Evolutionary conservation across 2,113 vertebrate genomes (phyloP).

Genomic region (Micronycteris hirsuta): DNA sequence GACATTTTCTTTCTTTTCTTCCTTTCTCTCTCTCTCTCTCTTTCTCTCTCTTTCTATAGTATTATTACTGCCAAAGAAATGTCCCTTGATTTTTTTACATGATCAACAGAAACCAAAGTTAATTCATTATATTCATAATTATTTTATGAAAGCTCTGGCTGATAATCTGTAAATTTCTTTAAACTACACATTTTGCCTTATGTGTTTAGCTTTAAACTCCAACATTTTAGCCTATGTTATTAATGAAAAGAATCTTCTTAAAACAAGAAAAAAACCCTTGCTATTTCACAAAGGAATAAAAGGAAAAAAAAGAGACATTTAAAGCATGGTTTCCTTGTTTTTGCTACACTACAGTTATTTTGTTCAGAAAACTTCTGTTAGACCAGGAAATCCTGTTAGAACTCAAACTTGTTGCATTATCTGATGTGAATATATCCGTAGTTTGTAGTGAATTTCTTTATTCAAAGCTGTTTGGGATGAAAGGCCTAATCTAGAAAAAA

Average conservation of each 20-base stretch:
- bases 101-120: not conserved
- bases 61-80: not conserved
- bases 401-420: constrained; percentile 9
- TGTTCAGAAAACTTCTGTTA: not conserved
- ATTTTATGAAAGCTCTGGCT: constrained; percentile 26
- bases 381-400: constrained; percentile 32
- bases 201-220: not conserved
- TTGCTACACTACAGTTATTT: not conserved
- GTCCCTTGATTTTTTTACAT: not conserved
- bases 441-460: not conserved
- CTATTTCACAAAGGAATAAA: not conserved
- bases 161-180: not conserved
- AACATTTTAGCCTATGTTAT: not conserved
- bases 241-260: constrained; percentile 13
- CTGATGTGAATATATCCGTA: not conserved
- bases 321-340: not conserved
- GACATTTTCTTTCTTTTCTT: not conserved
- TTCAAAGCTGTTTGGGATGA: constrained; percentile 12
- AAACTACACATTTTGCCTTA: not conserved
- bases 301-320: not conserved
- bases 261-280: not conserved
- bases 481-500: not conserved
- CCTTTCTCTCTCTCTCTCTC: not conserved
- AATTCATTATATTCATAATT: constrained; percentile 40
- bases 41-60: not conserved